These are phyloP conservation scores for Choloepus hoffmanni DNA, from an alignment of 2,113 vertebrate species.

Conservation along the genomic window DNA sequence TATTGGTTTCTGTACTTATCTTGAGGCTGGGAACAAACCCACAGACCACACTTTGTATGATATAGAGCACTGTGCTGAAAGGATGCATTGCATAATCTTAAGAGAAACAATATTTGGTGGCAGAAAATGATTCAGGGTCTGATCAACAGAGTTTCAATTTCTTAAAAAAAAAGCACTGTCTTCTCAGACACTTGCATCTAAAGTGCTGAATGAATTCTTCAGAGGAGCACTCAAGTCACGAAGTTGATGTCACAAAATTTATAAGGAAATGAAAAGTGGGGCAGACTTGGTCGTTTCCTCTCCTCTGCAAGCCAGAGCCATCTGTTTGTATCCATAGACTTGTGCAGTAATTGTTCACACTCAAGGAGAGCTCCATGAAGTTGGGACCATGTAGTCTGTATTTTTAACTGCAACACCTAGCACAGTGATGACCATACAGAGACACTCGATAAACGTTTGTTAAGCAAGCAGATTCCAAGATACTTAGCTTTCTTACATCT, in stretches of 20 bases:
- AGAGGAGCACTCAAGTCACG: not conserved
- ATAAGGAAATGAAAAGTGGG: not conserved
- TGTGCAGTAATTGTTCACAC: not conserved
- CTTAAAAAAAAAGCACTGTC: not conserved
- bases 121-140: not conserved
- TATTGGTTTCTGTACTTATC: not conserved
- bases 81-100: slow-evolving; percentile 34
- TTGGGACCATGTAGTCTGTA: not conserved
- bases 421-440: not conserved
- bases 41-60: not conserved
- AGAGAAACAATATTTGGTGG: slow-evolving; percentile 4
- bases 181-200: not conserved
- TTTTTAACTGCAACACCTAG: not conserved
- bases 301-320: not conserved
- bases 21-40: slow-evolving; percentile 29
- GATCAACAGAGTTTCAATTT: not conserved
- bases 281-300: slow-evolving; percentile 1
- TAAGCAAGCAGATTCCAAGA: not conserved
- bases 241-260: not conserved
- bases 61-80: not conserved
- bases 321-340: not conserved
- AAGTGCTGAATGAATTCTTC: not conserved
- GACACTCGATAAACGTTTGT: not conserved
- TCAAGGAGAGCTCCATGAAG: not conserved
- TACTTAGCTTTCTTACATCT: not conserved